A percentile compares a stretch with the other conserved stretches of the same genome.
phyloP scores from a whole-genome alignment of 2,797 vertebrate species.

The Choloepus didactylus region DNA sequence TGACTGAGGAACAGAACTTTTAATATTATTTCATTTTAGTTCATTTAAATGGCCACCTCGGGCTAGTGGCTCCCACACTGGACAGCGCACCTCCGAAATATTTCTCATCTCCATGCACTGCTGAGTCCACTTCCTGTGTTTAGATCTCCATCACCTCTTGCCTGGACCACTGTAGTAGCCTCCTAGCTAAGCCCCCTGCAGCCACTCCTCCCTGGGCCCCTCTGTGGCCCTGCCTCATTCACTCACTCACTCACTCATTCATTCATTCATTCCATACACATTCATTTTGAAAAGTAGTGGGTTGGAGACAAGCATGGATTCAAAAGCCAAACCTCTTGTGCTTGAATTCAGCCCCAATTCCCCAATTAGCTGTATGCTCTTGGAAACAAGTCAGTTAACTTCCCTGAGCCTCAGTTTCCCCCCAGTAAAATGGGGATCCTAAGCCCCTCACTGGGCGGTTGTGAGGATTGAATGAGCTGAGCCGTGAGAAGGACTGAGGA shows the following conservation, averaged over 20 bases:
- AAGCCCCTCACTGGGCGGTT: not conserved
- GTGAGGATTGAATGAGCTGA: not conserved
- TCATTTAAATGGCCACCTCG: not conserved
- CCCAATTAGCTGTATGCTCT: not conserved
- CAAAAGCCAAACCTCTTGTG: not conserved
- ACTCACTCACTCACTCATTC: not conserved
- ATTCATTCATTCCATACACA: not conserved
- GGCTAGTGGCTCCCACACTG: not conserved
- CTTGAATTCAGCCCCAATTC: not conserved
- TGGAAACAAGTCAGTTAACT: not conserved
- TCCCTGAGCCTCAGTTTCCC: not conserved
- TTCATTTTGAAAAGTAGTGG: not conserved
- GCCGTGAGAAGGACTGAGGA: not conserved
- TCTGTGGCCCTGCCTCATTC: not conserved
- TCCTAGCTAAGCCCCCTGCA: not conserved
- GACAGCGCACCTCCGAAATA: not conserved
- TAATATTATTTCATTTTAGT: not conserved
- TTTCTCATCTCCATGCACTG: not conserved
- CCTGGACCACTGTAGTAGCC: not conserved
- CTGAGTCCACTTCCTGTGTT: not conserved
- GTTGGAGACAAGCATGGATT: not conserved
- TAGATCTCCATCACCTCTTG: not conserved
- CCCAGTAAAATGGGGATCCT: not conserved
- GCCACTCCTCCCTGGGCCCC: no score
- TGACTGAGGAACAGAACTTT: not conserved